Percentiles rank a stretch among this genome's conserved stretches.
Evolutionary conservation across 2,113 vertebrate species (phyloP).

Genomic region (Hemiscyllium ocellatum): DNA sequence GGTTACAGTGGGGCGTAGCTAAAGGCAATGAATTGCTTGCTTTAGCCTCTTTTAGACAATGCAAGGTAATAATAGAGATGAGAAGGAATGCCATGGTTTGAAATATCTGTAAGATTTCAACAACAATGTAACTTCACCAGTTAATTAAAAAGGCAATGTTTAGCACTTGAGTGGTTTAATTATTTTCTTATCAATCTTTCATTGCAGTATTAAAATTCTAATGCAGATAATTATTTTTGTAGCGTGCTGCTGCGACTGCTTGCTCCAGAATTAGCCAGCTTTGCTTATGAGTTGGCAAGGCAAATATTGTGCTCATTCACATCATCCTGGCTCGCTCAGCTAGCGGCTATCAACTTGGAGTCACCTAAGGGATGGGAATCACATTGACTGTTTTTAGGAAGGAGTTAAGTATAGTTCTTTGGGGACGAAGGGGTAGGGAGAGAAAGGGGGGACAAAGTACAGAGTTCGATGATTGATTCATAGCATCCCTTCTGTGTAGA

Average conservation of each 20-base stretch:
- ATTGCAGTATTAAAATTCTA: background rate
- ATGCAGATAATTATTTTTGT: background rate
- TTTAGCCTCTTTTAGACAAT: background rate
- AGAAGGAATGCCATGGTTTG: background rate
- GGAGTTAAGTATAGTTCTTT: no score
- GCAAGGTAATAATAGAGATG: background rate
- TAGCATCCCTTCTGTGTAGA: no score
- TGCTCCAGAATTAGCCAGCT: background rate
- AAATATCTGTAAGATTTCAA: background rate
- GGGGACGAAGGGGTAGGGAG: no score
- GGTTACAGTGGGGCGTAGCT: background rate
- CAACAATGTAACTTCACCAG: background rate
- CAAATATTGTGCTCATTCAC: background rate
- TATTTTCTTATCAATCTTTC: conserved; percentile 1
- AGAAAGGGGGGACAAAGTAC: no score
- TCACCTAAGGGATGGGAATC: no score
- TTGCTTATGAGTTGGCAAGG: background rate
- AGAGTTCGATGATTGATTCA: no score
- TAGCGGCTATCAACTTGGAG: no score
- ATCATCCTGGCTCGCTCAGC: background rate
- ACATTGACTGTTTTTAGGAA: no score
- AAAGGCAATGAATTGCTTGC: background rate
- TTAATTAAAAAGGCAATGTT: conserved; percentile 6
- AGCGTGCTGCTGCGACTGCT: background rate
- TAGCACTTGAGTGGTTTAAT: background rate